phyloP scores from a whole-genome alignment of 35 echinoderm and acorn worm species.

The Anneissia japonica region DNA sequence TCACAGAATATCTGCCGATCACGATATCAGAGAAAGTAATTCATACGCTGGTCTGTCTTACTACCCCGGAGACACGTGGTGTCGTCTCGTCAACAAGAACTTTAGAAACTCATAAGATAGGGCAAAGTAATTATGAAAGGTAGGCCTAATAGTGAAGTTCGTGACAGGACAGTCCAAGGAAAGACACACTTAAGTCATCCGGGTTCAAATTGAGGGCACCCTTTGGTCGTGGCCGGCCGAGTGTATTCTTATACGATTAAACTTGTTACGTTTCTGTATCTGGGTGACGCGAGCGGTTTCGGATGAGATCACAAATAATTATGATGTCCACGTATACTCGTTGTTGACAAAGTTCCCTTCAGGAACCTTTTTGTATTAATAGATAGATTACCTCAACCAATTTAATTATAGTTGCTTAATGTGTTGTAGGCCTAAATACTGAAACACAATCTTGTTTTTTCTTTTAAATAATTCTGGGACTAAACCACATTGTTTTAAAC shows the following conservation, averaged over 20 bases:
- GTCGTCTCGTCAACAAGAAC: not conserved
- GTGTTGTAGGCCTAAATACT: no score
- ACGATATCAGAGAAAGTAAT: no score
- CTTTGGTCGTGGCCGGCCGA: not conserved
- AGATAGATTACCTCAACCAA: no score
- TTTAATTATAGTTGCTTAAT: no score
- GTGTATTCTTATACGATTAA: not conserved
- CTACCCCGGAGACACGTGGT: not conserved
- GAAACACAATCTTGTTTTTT: no score
- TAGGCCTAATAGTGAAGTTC: not conserved
- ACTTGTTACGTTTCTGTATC: not conserved
- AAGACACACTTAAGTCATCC: not conserved
- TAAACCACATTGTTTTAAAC: no score
- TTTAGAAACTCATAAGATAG: not conserved
- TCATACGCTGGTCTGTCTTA: not conserved
- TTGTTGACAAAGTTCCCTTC: no score
- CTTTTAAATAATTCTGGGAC: no score
- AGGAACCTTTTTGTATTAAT: no score
- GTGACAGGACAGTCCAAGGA: not conserved
- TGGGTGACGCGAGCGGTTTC: not conserved
- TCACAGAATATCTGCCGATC: not conserved
- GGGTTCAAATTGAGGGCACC: not conserved
- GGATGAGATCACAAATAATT: no score
- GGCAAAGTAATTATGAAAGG: not conserved
- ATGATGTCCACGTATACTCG: no score